Evolutionary conservation across 2,888 invertebrate genomes (phyloP), one percentile per base, ranked within the genome.

Genomic region (Dioctria linearis): DNA sequence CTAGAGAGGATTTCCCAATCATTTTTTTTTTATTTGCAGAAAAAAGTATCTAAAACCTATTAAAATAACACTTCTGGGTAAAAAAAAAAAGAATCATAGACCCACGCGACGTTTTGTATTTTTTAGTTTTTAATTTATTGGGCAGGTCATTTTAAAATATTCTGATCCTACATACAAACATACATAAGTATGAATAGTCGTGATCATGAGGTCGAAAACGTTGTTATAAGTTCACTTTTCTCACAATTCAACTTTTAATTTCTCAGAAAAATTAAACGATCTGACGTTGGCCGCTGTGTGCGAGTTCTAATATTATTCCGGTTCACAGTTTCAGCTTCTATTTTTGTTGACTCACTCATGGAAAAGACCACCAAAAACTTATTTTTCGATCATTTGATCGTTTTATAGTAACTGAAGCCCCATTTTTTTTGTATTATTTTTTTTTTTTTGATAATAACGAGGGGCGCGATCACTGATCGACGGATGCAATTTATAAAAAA

Each of bases 291-390:
- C 25, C 5, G 13, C 49, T 2, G n/a, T n/a, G n/a, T n/a, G 13
- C 11, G 13, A 40, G 13, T 4, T 25, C 69, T 3, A 8, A 13
- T 25, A 5, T 51, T 69, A 69, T 51, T 51, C 65, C 51, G 51
- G 43, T 69, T 69, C n/a, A 11, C 49, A 25, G 25, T 25, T 25
- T 25, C 25, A 25, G 25, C 25, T 1, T 67, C 46, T 69, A 51
- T 39, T 69, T 69, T 37, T 51, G 69, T 69, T 69, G 69, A 69
- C 51, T 69, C 25, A 25, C 25, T 25, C 69, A 69, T 69, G 39
- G 13, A 69, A 69, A 69, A 69, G 49, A 69, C 69, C 69, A 69
- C 69, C 69, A 69, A 46, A 69, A 46, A 69, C 51, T 25, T 69
- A 39, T 65, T 65, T n/a, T 42, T 8, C 8, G 9, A 9, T 11